Base-by-base conservation (phyloP, 2,113 vertebrate species). In the Podocnemis expansa region DNA sequence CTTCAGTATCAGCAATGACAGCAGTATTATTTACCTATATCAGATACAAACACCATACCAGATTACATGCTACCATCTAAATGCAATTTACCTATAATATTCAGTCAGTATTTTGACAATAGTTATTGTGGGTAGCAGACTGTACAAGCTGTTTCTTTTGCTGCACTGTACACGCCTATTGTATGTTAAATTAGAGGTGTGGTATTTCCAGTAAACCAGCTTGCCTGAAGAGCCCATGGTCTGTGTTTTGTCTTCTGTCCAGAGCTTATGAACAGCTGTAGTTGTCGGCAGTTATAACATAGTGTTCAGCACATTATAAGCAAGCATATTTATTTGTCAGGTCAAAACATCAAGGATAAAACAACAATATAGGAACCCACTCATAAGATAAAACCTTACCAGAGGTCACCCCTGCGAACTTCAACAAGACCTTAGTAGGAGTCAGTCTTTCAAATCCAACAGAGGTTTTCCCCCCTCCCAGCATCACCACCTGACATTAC, bases 31-130 rank as follows among this genome's bases (percentile, higher is more conserved):
- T 55, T 88, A 86, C 4, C 17, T 81, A 27, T 11, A 80, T n/a
- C 80, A 22, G 86, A 92, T 84, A 88, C 1, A 90, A n/a, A 5
- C 24, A 12, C 3, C 84, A 75, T 41, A 80, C n/a, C 82, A 93
- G 84, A 80, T 3, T 10, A 10, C 93, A 82, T 70, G 16, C 5
- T 85, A 51, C 2, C 8, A 78, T 88, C 63, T 87, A 82, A 70
- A 31, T 73, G 47, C 47, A 47, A n/a, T n/a, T 96, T 90, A 79
- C 8, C 47, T 51, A 63, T 79, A 84, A 92, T 92, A 94, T 84
- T 80, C 41, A 88, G 54, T 43, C n/a, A n/a, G n/a, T n/a, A 51
- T 75, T 34, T 41, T 60, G 80, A 83, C 70, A 83, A 73, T 67
- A 89, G 55, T 45, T 38, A 67, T 31, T 54, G 27, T 56, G 67